phyloP scores from a whole-genome alignment of 2,797 vertebrate species.

The Perodicticus potto region DNA sequence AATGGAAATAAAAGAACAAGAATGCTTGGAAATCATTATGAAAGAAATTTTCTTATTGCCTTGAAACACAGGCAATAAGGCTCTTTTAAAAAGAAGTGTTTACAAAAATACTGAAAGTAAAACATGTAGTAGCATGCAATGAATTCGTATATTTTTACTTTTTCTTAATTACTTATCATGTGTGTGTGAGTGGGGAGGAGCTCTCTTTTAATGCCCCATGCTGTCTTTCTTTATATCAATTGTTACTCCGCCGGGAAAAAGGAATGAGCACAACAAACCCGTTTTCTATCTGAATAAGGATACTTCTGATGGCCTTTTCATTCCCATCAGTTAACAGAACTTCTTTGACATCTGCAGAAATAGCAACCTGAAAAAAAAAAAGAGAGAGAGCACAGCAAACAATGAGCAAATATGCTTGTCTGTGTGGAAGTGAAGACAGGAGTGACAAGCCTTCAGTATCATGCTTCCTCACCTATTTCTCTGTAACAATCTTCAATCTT shows the following conservation, averaged over 20 bases:
- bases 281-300: constrained; percentile 94
- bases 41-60: constrained; percentile 54
- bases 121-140: constrained; percentile 42
- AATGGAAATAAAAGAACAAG: constrained; percentile 55
- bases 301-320: constrained; percentile 99
- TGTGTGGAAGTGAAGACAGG: constrained; percentile 91
- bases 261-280: constrained; percentile 87
- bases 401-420: constrained; percentile 92
- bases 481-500: constrained; percentile 94
- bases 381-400: constrained; percentile 84
- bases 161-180: constrained; percentile 87
- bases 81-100: constrained; percentile 70
- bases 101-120: constrained; percentile 65
- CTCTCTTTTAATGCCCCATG: constrained; percentile 86
- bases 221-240: constrained; percentile 89
- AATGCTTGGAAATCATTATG: constrained; percentile 71
- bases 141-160: constrained; percentile 80
- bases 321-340: constrained; percentile 99
- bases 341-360: constrained; percentile 99
- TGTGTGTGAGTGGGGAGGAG: constrained; percentile 34
- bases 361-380: constrained; percentile 94
- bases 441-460: constrained; percentile 94
- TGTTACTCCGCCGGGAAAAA: constrained; percentile 87
- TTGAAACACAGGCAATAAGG: background rate
- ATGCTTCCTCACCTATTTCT: constrained; percentile 94